These are phyloP conservation scores for Aurelia aurita DNA, from an alignment of 30 jellyfish, hydroid and myxozoan genomes.

Conservation along the genomic window DNA sequence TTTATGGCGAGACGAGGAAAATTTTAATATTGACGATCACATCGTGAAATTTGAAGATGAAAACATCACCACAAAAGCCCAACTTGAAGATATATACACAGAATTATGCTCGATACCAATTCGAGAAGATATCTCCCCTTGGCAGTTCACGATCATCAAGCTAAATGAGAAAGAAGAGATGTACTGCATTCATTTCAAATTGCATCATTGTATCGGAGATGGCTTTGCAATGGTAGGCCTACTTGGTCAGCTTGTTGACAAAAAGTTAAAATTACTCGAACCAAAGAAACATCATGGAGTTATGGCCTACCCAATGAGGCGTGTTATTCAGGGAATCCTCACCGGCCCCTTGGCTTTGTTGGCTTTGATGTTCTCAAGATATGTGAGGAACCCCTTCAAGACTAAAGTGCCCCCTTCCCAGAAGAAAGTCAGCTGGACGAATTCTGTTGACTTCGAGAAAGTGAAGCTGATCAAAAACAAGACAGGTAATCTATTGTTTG, in stretches of 20 bases:
- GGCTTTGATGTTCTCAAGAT: conserved; percentile 77
- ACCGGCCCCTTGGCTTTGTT: conserved; percentile 95
- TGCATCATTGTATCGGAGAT: conserved; percentile 98
- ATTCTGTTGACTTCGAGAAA: conserved; percentile 67
- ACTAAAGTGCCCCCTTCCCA: conserved; percentile 73
- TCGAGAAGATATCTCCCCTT: conserved; percentile 85
- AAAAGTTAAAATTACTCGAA: conserved; percentile 82
- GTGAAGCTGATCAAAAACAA: conserved; percentile 71
- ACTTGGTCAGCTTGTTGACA: conserved; percentile 88
- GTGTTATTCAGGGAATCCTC: conserved; percentile 78
- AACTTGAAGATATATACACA: conserved; percentile 72
- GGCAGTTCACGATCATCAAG: conserved; percentile 88
- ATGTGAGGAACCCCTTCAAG: conserved; percentile 87
- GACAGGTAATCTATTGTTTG: conserved; percentile 64
- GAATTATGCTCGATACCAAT: conserved; percentile 60
- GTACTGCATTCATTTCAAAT: conserved; percentile 68
- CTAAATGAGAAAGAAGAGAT: conserved; percentile 57
- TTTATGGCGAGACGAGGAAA: conserved; percentile 92
- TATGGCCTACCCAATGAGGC: conserved; percentile 80
- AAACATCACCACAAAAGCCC: conserved; percentile 68
- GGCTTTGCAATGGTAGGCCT: conserved; percentile 98
- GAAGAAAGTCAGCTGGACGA: conserved; percentile 97
- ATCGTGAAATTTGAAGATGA: conserved; percentile 68
- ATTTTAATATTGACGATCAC: conserved; percentile 85
- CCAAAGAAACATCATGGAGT: conserved; percentile 82